Evolutionary conservation across 2,888 invertebrate species (phyloP).

Genomic region (Brachyptera putata): DNA sequence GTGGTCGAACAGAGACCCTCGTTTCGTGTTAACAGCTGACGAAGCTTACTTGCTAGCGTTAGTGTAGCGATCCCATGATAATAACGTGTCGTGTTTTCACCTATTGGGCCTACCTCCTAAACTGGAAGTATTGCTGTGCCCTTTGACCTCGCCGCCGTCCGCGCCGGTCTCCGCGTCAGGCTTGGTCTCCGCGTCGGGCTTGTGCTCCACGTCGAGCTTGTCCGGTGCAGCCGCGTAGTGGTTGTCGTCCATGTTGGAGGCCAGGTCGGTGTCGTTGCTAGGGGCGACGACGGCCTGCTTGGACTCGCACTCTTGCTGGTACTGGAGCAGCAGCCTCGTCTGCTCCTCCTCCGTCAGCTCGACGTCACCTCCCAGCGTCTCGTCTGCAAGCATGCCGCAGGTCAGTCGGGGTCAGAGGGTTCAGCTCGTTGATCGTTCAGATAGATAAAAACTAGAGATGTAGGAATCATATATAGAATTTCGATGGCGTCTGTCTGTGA

Average conservation of each 20-base stretch:
- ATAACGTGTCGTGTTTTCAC: no score
- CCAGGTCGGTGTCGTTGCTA: conserved; percentile 18
- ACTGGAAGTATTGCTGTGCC: conserved; percentile 7
- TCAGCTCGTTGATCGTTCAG: no score
- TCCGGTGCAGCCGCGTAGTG: conserved; percentile 8
- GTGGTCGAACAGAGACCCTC: no score
- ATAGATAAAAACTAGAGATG: no score
- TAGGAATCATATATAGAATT: no score
- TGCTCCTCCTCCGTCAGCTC: conserved; percentile 69
- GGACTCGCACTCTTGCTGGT: conserved; percentile 59
- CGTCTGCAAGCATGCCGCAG: conserved; percentile 48
- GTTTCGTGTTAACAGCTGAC: no score
- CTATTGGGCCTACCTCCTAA: conserved; percentile 29
- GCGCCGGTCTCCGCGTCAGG: background rate
- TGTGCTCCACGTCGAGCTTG: conserved; percentile 9
- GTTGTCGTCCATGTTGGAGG: conserved; percentile 15
- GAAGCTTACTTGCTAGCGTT: no score
- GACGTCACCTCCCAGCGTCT: conserved; percentile 59
- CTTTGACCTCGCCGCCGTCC: background rate
- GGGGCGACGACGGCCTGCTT: conserved; percentile 23
- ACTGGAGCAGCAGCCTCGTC: conserved; percentile 60
- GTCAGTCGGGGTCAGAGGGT: conserved; percentile 10
- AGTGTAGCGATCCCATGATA: no score
- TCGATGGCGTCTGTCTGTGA: no score
- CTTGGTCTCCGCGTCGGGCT: background rate